These are phyloP conservation scores for Trissoscelio sp. DNA, from an alignment of 2,888 invertebrate species.

Conservation along the genomic window DNA sequence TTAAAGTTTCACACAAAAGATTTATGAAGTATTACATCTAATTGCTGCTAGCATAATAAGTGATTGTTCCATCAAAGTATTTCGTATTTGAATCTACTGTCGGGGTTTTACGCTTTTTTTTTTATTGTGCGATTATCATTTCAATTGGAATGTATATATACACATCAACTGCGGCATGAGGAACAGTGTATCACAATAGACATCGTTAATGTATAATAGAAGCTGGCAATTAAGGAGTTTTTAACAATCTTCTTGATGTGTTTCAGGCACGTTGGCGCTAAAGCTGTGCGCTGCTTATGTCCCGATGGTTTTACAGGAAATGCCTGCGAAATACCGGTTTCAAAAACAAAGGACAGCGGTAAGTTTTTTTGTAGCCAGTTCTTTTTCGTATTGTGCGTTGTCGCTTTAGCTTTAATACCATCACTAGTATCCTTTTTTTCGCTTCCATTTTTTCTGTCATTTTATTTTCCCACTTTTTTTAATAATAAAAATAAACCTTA, in stretches of 20 bases:
- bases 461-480: conserved; percentile 25
- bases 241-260: conserved; percentile 65
- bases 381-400: conserved; percentile 48
- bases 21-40: conserved; percentile 24
- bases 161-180: conserved; percentile 23
- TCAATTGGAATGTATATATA: conserved; percentile 54
- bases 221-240: conserved; percentile 56
- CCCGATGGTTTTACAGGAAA: conserved; percentile 88
- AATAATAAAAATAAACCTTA: conserved; percentile 51
- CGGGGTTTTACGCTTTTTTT: conserved; percentile 26
- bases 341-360: conserved; percentile 75
- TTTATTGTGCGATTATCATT: conserved; percentile 45
- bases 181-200: conserved; percentile 54
- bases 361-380: conserved; percentile 65
- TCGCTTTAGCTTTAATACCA: conserved; percentile 50
- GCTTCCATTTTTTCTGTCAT: neutral
- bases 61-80: conserved; percentile 43
- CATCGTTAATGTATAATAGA: conserved; percentile 62
- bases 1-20: too few species aligned
- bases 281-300: conserved; percentile 90
- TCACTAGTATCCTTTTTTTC: conserved; percentile 35
- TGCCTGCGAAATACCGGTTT: conserved; percentile 88
- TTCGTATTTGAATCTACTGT: conserved; percentile 39
- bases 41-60: conserved; percentile 36
- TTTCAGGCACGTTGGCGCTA: conserved; percentile 90